Evolutionary conservation across 2,113 vertebrate genomes (phyloP).

Genomic region (Beaufortia kweichowensis): DNA sequence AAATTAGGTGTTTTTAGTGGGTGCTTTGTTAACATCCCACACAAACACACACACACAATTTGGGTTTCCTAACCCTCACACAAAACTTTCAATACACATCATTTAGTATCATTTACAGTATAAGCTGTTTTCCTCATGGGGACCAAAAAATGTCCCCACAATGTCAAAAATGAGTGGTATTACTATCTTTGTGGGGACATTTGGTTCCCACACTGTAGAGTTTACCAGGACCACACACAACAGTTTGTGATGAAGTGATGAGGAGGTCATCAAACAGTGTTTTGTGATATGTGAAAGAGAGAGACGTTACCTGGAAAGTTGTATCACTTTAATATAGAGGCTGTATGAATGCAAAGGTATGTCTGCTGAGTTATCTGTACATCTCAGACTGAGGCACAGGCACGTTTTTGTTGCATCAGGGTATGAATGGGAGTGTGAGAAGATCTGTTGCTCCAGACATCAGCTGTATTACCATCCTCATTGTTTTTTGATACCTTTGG

Average conservation of each 20-base stretch:
- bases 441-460: conserved; percentile 5
- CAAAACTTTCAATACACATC: no score
- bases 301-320: not conserved
- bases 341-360: not conserved
- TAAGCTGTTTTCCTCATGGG: no score
- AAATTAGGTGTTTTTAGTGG: conserved; percentile 6
- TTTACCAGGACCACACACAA: no score
- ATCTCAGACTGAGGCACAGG: not conserved
- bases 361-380: not conserved
- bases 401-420: not conserved
- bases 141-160: no score
- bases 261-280: conserved; percentile 22
- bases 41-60: conserved; percentile 17
- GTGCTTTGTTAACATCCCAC: conserved; percentile 13
- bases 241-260: conserved; percentile 15
- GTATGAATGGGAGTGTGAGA: not conserved
- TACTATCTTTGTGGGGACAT: no score
- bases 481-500: not conserved
- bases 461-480: not conserved
- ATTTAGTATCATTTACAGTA: no score
- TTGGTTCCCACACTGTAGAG: no score
- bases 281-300: conserved; percentile 32
- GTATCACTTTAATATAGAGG: not conserved
- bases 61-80: no score
- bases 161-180: no score